Conservation (phyloP, 2,888 invertebrate species). For the Sthenelais limicola region DNA sequence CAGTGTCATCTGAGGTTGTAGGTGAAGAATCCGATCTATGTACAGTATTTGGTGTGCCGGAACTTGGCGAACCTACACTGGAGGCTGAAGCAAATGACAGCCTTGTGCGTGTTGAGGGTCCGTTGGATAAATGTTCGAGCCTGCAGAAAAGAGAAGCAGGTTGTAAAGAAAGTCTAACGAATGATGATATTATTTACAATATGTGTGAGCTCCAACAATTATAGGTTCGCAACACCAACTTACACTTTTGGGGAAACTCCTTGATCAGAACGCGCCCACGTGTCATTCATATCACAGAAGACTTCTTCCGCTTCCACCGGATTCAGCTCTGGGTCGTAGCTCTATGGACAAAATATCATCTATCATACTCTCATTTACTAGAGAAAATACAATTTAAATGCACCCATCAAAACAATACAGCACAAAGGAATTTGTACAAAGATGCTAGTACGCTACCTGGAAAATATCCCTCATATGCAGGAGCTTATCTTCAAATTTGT, state of each 20-base stretch:
- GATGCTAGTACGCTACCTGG: conserved; percentile 31
- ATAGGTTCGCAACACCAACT: conserved; percentile 11
- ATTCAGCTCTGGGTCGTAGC: conserved; percentile 11
- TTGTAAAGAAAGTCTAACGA: too few species aligned
- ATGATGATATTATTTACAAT: background rate
- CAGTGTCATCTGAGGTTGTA: background rate
- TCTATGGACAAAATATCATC: too few species aligned
- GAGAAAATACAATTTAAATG: too few species aligned
- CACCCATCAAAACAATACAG: too few species aligned
- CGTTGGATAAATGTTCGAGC: conserved; percentile 16
- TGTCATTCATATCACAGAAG: conserved; percentile 65
- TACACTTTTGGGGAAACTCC: conserved; percentile 42
- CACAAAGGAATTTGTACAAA: too few species aligned
- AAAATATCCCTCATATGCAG: conserved; percentile 68
- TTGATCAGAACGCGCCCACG: conserved; percentile 61
- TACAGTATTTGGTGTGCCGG: background rate
- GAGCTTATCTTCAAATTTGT: conserved; percentile 68
- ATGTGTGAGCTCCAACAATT: background rate
- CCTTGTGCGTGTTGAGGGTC: background rate
- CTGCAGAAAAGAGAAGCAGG: too few species aligned
- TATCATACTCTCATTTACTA: too few species aligned
- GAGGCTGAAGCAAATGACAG: conserved; percentile 21
- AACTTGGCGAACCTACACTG: conserved; percentile 7
- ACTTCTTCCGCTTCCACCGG: conserved; percentile 52
- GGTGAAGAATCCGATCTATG: background rate